These are phyloP conservation scores for Salminus brasiliensis DNA, from an alignment of 2,113 vertebrate species.

Conservation along the genomic window DNA sequence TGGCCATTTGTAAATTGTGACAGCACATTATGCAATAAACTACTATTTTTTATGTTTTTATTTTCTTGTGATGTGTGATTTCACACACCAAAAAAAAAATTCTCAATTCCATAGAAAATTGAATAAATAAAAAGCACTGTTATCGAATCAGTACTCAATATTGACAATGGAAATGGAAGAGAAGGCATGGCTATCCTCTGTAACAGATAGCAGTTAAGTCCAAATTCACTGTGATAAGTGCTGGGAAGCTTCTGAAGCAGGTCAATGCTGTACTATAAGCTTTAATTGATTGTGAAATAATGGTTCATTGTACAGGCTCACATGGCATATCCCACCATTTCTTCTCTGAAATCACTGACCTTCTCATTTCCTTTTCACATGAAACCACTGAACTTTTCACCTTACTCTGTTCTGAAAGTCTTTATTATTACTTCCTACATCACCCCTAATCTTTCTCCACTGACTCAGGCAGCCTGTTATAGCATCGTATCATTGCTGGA, in stretches of 20 bases:
- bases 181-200: neutral
- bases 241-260: neutral
- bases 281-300: neutral
- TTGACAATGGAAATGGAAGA: neutral
- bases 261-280: neutral
- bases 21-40: neutral
- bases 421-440: neutral
- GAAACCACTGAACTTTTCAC: neutral
- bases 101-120: no score
- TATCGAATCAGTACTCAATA: no score
- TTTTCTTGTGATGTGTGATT: no score
- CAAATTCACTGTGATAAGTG: neutral
- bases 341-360: neutral
- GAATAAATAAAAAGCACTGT: no score
- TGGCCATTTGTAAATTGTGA: neutral
- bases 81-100: no score
- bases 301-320: neutral
- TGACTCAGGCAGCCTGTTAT: neutral
- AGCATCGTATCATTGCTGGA: neutral
- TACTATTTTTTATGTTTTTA: no score
- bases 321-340: neutral
- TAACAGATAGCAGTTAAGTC: neutral
- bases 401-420: neutral
- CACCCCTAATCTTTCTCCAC: neutral
- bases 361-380: conserved; percentile 1